Conservation (phyloP, 2,797 vertebrate species). For the Otolemur crassicaudatus region DNA sequence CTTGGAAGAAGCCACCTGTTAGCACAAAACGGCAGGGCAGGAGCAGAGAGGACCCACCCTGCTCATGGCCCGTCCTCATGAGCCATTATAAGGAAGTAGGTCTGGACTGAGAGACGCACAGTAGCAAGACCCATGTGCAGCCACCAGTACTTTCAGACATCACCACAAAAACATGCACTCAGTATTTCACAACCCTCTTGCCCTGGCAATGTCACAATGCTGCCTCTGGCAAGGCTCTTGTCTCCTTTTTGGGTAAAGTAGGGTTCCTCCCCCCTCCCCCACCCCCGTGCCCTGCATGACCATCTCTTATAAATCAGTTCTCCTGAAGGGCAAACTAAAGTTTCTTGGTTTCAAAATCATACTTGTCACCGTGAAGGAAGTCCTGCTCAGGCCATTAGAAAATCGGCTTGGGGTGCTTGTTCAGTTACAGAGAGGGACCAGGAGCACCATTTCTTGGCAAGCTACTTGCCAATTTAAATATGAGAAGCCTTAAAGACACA, state of each 20-base stretch:
- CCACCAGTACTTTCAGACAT: constrained; percentile 46
- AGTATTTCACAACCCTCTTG: constrained; percentile 71
- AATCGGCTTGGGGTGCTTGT: neutral
- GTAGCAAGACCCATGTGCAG: constrained; percentile 20
- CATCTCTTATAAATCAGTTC: constrained; percentile 74
- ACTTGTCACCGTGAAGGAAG: constrained; percentile 41
- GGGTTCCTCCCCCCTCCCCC: neutral
- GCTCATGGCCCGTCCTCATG: constrained; percentile 7
- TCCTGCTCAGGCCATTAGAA: neutral
- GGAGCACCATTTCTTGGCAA: neutral
- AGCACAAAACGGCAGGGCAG: constrained; percentile 34
- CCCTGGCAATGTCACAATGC: constrained; percentile 57
- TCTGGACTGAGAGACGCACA: constrained; percentile 47
- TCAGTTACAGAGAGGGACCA: neutral
- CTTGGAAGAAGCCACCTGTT: constrained; percentile 34
- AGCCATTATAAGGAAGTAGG: constrained; percentile 54
- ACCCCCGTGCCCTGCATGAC: too few species aligned
- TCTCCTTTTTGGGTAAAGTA: constrained; percentile 63
- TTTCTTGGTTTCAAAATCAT: constrained; percentile 72
- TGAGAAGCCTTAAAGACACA: neutral
- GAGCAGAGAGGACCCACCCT: neutral
- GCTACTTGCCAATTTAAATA: neutral
- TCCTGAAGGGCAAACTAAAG: constrained; percentile 69
- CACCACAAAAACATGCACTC: constrained; percentile 60
- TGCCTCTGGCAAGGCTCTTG: constrained; percentile 50